phyloP scores from a whole-genome alignment of 2,888 invertebrate species.

The Lycocerus yunnanus region DNA sequence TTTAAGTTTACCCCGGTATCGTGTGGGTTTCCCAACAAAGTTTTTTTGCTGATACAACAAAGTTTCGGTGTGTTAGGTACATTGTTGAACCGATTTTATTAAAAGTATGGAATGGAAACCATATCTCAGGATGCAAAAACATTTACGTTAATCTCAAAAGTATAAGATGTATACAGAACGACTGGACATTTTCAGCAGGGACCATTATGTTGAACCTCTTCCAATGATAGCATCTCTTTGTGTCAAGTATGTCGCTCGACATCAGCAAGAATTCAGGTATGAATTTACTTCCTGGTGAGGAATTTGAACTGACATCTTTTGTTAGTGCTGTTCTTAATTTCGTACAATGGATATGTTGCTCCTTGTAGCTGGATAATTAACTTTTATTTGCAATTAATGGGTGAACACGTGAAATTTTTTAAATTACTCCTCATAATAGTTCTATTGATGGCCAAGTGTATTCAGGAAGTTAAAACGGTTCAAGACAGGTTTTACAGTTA shows the following conservation, averaged over 20 bases:
- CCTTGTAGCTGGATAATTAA: neutral
- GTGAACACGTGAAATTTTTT: neutral
- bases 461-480: neutral
- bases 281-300: neutral
- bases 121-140: too few species aligned
- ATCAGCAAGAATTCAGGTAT: neutral
- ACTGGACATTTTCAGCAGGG: too few species aligned
- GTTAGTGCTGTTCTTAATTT: neutral
- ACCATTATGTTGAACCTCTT: neutral
- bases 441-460: neutral
- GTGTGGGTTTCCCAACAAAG: too few species aligned
- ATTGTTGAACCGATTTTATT: too few species aligned
- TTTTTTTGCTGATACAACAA: too few species aligned
- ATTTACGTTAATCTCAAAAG: too few species aligned
- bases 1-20: too few species aligned
- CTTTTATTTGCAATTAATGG: neutral
- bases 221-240: neutral
- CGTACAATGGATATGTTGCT: neutral
- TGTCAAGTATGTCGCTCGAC: neutral
- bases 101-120: too few species aligned
- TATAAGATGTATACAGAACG: too few species aligned
- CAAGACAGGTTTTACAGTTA: constrained; percentile 2
- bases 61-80: too few species aligned
- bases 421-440: neutral
- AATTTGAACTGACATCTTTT: neutral